Evolutionary conservation across 92 coral and sea anemone species (phyloP).

Genomic region (Parazoanthus swiftii): DNA sequence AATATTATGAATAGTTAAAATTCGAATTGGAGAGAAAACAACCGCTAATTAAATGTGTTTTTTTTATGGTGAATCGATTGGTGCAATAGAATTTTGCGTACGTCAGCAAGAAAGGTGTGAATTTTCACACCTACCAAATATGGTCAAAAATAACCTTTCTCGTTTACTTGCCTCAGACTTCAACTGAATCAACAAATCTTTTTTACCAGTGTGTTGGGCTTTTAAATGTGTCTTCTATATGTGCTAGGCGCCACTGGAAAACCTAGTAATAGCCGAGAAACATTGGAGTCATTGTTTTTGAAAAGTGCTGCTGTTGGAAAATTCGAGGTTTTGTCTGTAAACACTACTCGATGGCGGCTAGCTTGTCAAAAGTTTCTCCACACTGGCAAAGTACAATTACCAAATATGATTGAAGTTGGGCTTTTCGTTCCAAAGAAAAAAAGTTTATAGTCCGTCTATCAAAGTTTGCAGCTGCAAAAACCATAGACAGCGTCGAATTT

Average conservation of each 20-base stretch:
- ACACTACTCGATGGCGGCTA: slow-evolving; percentile 1
- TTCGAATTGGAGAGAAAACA: too few species aligned
- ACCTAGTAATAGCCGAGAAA: not conserved
- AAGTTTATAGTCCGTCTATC: not conserved
- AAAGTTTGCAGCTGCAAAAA: not conserved
- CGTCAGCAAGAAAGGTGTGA: not conserved
- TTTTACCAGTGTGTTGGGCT: not conserved
- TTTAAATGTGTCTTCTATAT: not conserved
- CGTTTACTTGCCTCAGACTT: not conserved
- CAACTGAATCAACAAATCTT: not conserved
- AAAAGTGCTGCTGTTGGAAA: not conserved
- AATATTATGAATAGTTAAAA: too few species aligned
- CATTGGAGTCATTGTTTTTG: not conserved
- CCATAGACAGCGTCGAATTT: not conserved
- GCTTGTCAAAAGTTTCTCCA: not conserved
- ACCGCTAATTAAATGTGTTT: too few species aligned
- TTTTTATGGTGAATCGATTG: too few species aligned
- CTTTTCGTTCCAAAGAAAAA: not conserved
- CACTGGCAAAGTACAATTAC: not conserved
- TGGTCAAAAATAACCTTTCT: not conserved
- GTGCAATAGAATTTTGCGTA: too few species aligned
- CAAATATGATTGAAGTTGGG: not conserved
- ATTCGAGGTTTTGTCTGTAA: not conserved
- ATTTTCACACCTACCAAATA: not conserved
- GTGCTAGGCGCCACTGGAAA: not conserved